Evolutionary conservation across 2,797 vertebrate species (phyloP).

Genomic region (Falco biarmicus): DNA sequence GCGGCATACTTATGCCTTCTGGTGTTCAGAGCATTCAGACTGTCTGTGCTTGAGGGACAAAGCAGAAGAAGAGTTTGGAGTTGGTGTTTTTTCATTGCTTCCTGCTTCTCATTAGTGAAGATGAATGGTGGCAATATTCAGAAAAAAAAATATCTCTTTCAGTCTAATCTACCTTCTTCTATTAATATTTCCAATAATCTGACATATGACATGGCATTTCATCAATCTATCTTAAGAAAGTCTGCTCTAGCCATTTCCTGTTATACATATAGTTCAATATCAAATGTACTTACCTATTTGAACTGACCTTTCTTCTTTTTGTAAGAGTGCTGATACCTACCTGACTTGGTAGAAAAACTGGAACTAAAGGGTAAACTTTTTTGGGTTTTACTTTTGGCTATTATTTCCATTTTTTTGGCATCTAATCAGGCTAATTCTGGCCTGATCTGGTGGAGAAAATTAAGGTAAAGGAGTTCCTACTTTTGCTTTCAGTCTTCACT

Average conservation of each 20-base stretch:
- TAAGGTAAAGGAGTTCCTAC: background rate
- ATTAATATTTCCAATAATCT: background rate
- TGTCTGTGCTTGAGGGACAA: background rate
- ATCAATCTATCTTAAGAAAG: background rate
- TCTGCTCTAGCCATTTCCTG: background rate
- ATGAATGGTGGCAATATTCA: background rate
- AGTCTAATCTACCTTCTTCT: background rate
- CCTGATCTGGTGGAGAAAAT: background rate
- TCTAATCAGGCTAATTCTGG: background rate
- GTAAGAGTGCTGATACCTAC: background rate
- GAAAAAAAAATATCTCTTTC: background rate
- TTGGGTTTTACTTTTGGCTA: background rate
- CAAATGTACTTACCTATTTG: background rate
- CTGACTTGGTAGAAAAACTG: background rate
- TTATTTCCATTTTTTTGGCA: background rate
- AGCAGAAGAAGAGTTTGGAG: background rate
- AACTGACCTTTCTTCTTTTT: background rate
- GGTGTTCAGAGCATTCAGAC: background rate
- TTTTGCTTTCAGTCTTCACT: background rate
- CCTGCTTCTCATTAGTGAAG: background rate
- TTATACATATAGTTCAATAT: background rate
- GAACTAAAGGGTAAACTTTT: background rate
- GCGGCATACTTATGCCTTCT: background rate
- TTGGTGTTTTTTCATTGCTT: background rate
- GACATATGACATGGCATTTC: background rate